Base-by-base conservation (phyloP, 37 sponge, comb jelly and placozoan genomes). In the Eunapius fragilis region DNA sequence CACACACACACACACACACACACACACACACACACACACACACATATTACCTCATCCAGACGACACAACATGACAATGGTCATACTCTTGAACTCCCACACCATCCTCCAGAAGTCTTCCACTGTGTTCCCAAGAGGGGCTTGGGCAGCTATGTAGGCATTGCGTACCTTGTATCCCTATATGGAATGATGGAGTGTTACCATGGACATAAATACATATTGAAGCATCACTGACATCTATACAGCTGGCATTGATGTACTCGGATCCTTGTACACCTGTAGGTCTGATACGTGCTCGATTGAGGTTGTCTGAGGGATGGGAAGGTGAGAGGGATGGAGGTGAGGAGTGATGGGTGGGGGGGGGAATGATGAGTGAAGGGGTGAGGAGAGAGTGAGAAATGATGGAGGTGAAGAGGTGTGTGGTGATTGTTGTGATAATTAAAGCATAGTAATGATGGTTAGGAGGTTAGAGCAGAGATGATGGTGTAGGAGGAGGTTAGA, bases 181-280 rank as follows among this genome's bases (percentile, higher is more conserved):
- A 84, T 13, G 58, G 58, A 58, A 2, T 58, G 58, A 58, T 10
- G 58, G 58, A 81, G 24, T 24, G 31, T 26, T 33, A 32, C 41
- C 47, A 72, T n/a, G 25, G 69, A 72, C 14, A 30, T 33, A 72
- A n/a, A n/a, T 72, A 25, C 14, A 17, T 17, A 25, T 25, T 67
- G 32, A 13, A 17, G 27, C 14, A 58, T 17, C 12, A 48, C 94
- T 87, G 80, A 93, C 94, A 83, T 93, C 91, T 2, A 93, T 71
- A 72, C 77, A 90, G 85, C 88, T 93, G 77, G 94, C 94, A 80
- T 93, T 93, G 73, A 93, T 87, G 79, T 93, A 93, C n/a, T 93
- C 88, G 25, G 67, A 70, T 32, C 84, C 84, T 48, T 49, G 14
- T 7, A 77, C 49, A 25, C 76, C 88, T 37, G 71, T 83, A 0